Evolutionary conservation across 2,888 invertebrate species (phyloP).

Genomic region (Orthosia incerta): DNA sequence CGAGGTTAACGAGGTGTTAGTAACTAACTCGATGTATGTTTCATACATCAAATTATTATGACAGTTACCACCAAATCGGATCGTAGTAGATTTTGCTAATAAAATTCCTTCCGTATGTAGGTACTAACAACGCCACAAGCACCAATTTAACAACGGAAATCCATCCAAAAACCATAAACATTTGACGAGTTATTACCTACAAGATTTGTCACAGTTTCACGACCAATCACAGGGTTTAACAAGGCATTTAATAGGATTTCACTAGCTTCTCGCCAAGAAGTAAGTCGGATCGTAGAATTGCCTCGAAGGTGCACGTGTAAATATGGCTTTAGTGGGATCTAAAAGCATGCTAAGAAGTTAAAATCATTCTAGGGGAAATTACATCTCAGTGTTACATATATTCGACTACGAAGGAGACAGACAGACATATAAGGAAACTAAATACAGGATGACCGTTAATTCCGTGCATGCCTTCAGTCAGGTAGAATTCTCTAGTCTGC

Average conservation of each 20-base stretch:
- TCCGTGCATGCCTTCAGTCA: too few relatives aligned
- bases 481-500: too few relatives aligned
- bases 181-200: slow-evolving; percentile 14
- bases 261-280: slow-evolving; percentile 32
- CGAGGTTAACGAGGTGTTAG: too few relatives aligned
- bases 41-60: too few relatives aligned
- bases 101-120: neutral
- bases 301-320: slow-evolving; percentile 41
- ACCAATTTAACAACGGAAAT: slow-evolving; percentile 32
- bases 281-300: slow-evolving; percentile 30
- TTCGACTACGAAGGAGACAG: too few relatives aligned
- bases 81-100: neutral
- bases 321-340: neutral
- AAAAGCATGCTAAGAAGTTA: neutral
- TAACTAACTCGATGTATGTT: too few relatives aligned
- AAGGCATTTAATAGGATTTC: slow-evolving; percentile 36
- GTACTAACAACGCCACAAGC: neutral
- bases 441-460: too few relatives aligned
- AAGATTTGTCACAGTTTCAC: slow-evolving; percentile 43
- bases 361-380: neutral
- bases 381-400: neutral
- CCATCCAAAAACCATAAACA: slow-evolving; percentile 44
- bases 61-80: too few relatives aligned
- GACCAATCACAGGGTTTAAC: slow-evolving; percentile 19
- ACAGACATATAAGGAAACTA: too few relatives aligned